Evolutionary conservation across 1,140 invertebrate species (phyloP), one percentile per base, ranked within the genome.

Genomic region (Drosophila triauraria): DNA sequence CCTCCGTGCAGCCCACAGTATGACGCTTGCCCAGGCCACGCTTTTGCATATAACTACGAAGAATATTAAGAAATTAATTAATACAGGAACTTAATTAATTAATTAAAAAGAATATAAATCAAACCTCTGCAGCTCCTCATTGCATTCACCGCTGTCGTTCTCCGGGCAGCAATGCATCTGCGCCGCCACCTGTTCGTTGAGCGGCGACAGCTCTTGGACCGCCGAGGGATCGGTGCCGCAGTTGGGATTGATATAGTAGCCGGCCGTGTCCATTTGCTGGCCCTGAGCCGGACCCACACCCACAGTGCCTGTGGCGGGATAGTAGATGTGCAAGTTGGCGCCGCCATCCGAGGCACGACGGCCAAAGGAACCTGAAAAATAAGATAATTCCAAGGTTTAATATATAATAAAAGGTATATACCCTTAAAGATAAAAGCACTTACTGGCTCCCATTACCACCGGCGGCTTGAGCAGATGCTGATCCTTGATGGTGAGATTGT

Each of bases 341-440:
- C 98, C 98, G 80, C 98, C 98, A 94, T 99, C 98, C 7, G 98
- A 99, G 53, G 98, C 98, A 85, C 98, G 95, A 59, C 98, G 94
- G 46, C 97, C 97, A 94, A 98, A 97, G 51, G 96, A 95, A 71
- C 96, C 96, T 91, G 12, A 1, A 10, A 8, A 4, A 0, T 13
- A 3, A 0, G 15, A 1, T 13, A 42, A 1, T 43, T 27, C 5
- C 91, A 82, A 64, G 48, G 51, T 54, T 30, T 20, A 8, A 13
- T 8, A 20, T 2, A 7, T 7, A 7, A 27, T 9, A 20, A 30
- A 8, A 51, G 6, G 10, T 20, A 20, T 20, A 20, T 20, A 20
- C 20, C 20, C 13, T 30, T 30, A 30, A 30, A 50, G 51, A n/a
- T 9, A 23, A 2, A 0, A 35, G 9, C 51, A 94, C 94, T 94